phyloP scores from a whole-genome alignment of 2,113 vertebrate genomes.

The Caracal caracal region DNA sequence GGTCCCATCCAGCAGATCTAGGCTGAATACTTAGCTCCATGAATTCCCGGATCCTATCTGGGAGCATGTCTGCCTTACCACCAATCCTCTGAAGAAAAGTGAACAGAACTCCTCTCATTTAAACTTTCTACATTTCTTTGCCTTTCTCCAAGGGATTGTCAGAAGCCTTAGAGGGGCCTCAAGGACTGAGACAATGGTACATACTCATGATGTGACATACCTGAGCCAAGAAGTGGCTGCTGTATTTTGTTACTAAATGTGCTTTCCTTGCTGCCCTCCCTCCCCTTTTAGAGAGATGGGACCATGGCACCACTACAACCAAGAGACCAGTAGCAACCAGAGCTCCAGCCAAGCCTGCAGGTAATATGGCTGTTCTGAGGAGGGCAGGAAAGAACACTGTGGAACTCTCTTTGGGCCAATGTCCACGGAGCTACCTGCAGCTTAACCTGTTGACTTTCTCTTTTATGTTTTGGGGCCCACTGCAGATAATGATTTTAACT shows the following conservation, averaged over 20 bases:
- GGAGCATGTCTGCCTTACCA: not conserved
- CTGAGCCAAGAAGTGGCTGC: not conserved
- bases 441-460: constrained; percentile 40
- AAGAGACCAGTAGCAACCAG: constrained; percentile 81
- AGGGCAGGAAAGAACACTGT: rapidly evolving
- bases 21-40: not conserved
- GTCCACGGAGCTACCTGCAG: not conserved
- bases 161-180: not conserved
- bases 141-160: not conserved
- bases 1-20: not conserved
- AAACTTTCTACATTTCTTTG: not conserved
- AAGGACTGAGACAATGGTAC: not conserved
- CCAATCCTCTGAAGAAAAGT: not conserved
- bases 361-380: not conserved
- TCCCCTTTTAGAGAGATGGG: constrained; percentile 62
- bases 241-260: not conserved
- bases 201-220: not conserved
- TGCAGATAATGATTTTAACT: constrained; percentile 81
- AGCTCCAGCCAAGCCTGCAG: constrained; percentile 70
- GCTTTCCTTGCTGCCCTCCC: not conserved
- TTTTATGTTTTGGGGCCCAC: not conserved
- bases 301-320: constrained; percentile 78
- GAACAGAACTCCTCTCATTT: not conserved
- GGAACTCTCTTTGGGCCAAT: not conserved
- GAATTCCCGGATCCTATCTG: too few species aligned